A percentile compares a stretch with the other conserved stretches of the same genome.
Conservation (phyloP, 2,113 vertebrate genomes). For the Mus pahari region DNA sequence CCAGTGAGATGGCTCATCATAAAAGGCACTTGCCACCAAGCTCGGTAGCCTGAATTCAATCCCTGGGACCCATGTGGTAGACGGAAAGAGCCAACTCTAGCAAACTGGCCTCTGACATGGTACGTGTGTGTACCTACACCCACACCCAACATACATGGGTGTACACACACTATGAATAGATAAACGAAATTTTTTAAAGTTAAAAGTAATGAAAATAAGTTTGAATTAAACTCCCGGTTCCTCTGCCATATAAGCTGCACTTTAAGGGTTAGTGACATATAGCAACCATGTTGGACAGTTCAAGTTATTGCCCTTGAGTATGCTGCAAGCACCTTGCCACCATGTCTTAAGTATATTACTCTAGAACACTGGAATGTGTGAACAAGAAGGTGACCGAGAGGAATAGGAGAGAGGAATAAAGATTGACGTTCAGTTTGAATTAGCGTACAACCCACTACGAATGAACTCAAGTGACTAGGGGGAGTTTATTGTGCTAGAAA, state of each 20-base stretch:
- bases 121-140: too few relatives aligned
- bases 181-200: background rate
- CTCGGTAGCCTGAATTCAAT: background rate
- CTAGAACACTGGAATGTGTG: background rate
- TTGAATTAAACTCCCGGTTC: background rate
- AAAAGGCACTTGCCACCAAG: background rate
- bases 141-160: background rate
- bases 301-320: background rate
- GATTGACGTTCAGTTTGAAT: background rate
- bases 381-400: background rate
- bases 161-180: background rate
- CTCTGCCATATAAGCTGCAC: background rate
- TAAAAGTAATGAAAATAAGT: constrained; percentile 8
- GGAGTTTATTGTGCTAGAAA: background rate
- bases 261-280: background rate
- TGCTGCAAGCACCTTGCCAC: background rate
- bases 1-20: background rate
- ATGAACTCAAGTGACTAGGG: background rate
- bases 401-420: background rate
- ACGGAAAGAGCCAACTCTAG: background rate
- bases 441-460: background rate
- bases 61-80: background rate
- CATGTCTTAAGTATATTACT: background rate
- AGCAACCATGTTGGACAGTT: background rate
- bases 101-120: too few relatives aligned